phyloP scores from a whole-genome alignment of 2,113 vertebrate species.

The Trachemys scripta region DNA sequence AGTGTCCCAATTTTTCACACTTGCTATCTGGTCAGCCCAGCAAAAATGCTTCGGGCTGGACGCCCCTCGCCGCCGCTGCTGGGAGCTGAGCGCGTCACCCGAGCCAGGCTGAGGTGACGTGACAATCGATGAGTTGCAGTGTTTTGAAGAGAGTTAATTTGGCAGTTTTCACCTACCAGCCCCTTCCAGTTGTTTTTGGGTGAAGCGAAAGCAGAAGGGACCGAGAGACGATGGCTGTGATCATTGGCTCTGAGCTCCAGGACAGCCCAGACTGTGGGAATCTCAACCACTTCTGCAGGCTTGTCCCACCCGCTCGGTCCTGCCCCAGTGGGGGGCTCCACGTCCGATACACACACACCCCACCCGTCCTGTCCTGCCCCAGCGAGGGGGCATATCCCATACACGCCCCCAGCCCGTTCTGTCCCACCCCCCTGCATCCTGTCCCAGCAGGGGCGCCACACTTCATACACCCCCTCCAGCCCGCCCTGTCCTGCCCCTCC shows the following conservation, averaged over 20 bases:
- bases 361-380: too few species aligned
- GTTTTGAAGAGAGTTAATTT: not conserved
- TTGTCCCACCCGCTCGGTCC: not conserved
- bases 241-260: not conserved
- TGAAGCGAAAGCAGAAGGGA: not conserved
- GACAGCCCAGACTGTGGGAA: not conserved
- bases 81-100: not conserved
- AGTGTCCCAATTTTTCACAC: not conserved
- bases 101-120: not conserved
- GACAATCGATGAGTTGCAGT: not conserved
- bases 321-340: not conserved
- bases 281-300: not conserved
- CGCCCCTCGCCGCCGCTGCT: not conserved
- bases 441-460: not conserved
- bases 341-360: not conserved
- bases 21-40: not conserved
- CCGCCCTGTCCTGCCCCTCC: not conserved
- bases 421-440: too few species aligned
- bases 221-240: not conserved
- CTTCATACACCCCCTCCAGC: not conserved
- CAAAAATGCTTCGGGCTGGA: fast-evolving
- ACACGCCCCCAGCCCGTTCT: too few species aligned
- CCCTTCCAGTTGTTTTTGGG: not conserved
- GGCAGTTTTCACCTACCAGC: not conserved
- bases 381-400: too few species aligned